Evolutionary conservation across 2,888 invertebrate species (phyloP), one percentile per base, ranked within the genome.

Genomic region (Nephrocerus scutellatus): DNA sequence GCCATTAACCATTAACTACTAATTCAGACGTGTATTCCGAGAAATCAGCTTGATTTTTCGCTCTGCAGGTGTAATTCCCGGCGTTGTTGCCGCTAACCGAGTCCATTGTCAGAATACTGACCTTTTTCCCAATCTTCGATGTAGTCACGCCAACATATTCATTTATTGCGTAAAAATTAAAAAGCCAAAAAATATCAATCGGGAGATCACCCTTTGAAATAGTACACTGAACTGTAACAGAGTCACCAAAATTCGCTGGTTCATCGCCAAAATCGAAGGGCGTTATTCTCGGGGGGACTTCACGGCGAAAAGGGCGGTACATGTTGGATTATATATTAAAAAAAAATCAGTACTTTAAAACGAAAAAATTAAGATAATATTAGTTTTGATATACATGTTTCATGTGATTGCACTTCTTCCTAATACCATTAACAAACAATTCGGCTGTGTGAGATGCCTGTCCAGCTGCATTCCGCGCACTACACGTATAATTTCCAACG

Each of bases 191-290:
- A 37, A 83, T 77, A 47, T 73, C 71, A 38, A 83, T 71, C 2
- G 82, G 83, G 43, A 74, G 68, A 64, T 84, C 84, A 14, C 84
- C 81, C 58, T 77, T 77, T n/a, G 73, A 72, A 21, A 80, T 76
- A 36, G 75, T 72, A 60, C 81, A 81, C 38, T 74, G 72, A 21
- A 77, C 70, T 24, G 77, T 77, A 7, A 76, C 74, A 37, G 74
- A 71, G 50, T 80, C 79, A 9, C 80, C 81, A 41, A 77, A 75
- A 57, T 80, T 77, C 14, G 78, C 72, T 2, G 76, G 70, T 36
- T 78, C 76, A 32, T 74, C 74, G 6, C 66, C 67, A 50, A 77
- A 76, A 48, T 69, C 68, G 48, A 74, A 73, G n/a, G 71, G 71
- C 42, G 66, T 65, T 36, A 70, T 69, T 49, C 69, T 63, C 3